phyloP scores from a whole-genome alignment of 2,888 invertebrate species.

The Ernsta delagoae region DNA sequence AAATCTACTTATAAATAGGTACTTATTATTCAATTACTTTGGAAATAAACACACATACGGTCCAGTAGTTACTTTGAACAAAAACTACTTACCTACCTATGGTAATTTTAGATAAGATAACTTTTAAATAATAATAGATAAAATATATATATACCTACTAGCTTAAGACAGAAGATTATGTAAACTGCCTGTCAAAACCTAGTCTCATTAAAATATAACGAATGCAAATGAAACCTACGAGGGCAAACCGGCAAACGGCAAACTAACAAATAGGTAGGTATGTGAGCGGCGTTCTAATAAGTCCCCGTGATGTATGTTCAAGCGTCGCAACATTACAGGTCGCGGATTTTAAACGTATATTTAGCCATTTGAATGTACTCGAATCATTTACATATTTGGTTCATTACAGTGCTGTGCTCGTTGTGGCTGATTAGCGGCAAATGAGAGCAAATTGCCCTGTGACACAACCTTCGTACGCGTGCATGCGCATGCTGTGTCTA shows the following conservation, averaged over 20 bases:
- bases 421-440: conserved; percentile 44
- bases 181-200: conserved; percentile 1
- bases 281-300: conserved; percentile 5
- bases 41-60: no score
- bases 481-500: not conserved
- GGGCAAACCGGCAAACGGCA: not conserved
- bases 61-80: no score
- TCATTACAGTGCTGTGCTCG: conserved; percentile 43
- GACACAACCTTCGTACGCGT: not conserved
- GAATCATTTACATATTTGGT: conserved; percentile 41
- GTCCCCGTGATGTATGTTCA: not conserved
- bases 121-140: no score
- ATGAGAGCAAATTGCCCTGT: conserved; percentile 24
- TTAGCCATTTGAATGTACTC: conserved; percentile 17
- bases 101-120: no score
- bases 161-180: not conserved
- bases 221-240: conserved; percentile 17
- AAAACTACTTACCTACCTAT: no score
- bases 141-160: no score
- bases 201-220: conserved; percentile 2
- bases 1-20: no score
- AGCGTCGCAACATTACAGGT: not conserved
- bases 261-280: conserved; percentile 10
- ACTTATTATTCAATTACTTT: no score
- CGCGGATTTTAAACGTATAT: conserved; percentile 29